Conservation (phyloP, 2,113 vertebrate species). For the Pollachius pollachius region DNA sequence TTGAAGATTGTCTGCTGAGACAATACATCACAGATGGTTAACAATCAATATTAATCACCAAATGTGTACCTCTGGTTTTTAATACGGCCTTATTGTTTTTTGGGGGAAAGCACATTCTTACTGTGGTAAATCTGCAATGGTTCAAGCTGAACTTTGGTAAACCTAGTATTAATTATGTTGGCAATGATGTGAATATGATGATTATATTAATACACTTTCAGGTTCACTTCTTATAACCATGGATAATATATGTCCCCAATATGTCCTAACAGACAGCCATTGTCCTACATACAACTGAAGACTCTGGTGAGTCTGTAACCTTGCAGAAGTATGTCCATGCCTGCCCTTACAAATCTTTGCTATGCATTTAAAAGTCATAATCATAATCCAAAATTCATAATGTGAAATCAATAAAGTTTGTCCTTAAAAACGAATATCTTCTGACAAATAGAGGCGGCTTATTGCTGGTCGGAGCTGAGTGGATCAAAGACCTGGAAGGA, state of each 20-base stretch:
- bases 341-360: neutral
- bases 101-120: no score
- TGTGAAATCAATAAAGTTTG: constrained; percentile 45
- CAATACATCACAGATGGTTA: constrained; percentile 49
- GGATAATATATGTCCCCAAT: neutral
- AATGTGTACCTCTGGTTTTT: constrained; percentile 34
- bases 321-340: neutral
- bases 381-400: constrained; percentile 32
- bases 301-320: neutral
- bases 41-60: constrained; percentile 54
- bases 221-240: neutral
- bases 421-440: constrained; percentile 26
- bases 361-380: constrained; percentile 1
- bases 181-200: no score
- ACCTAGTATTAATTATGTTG: no score
- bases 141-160: no score
- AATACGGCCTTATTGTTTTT: no score
- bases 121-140: no score
- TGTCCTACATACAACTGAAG: neutral
- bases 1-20: constrained; percentile 44
- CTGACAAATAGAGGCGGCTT: constrained; percentile 28
- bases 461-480: constrained; percentile 19
- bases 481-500: constrained; percentile 16
- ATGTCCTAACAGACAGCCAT: neutral
- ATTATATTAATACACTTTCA: neutral